Conservation (phyloP, 1,140 invertebrate species). For the Condylostylus longicornis region DNA sequence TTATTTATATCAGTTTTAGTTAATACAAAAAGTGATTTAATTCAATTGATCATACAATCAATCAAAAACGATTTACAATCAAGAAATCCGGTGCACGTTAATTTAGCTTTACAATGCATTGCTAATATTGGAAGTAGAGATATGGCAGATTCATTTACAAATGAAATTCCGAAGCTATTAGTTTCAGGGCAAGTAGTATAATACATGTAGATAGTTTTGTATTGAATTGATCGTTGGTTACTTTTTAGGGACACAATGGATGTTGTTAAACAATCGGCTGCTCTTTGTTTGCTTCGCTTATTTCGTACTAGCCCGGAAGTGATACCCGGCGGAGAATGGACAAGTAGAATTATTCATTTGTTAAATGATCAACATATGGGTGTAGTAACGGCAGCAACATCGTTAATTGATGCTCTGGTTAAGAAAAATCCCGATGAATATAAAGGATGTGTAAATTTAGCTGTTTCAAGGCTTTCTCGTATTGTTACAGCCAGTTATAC, state of each 20-base stretch:
- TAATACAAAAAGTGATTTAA: conserved; percentile 97
- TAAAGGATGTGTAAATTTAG: conserved; percentile 95
- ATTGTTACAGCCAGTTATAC: conserved; percentile 97
- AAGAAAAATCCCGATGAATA: conserved; percentile 99
- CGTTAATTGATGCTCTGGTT: conserved; percentile 93
- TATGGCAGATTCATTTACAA: conserved; percentile 98
- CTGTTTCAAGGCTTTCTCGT: conserved; percentile 89
- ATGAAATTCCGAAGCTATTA: conserved; percentile 94
- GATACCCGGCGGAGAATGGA: conserved; percentile 96
- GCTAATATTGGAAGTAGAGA: conserved; percentile 99
- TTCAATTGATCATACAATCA: conserved; percentile 97
- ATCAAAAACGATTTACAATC: conserved; percentile 98
- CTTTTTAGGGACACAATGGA: conserved; percentile 89
- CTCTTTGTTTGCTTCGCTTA: conserved; percentile 83
- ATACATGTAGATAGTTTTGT: not conserved
- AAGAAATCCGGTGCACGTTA: conserved; percentile 95
- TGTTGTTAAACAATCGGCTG: conserved; percentile 98
- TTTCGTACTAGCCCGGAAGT: conserved; percentile 88
- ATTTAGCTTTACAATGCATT: conserved; percentile 98
- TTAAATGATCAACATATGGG: conserved; percentile 99
- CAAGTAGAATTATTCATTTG: conserved; percentile 94
- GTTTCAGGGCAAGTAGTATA: conserved; percentile 69
- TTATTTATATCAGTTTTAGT: conserved; percentile 98
- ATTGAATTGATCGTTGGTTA: conserved; percentile 1
- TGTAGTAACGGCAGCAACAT: conserved; percentile 96